A percentile compares a stretch with the other conserved stretches of the same genome.
phyloP scores from a whole-genome alignment of 1,140 invertebrate species.

The Cydia pomonella region DNA sequence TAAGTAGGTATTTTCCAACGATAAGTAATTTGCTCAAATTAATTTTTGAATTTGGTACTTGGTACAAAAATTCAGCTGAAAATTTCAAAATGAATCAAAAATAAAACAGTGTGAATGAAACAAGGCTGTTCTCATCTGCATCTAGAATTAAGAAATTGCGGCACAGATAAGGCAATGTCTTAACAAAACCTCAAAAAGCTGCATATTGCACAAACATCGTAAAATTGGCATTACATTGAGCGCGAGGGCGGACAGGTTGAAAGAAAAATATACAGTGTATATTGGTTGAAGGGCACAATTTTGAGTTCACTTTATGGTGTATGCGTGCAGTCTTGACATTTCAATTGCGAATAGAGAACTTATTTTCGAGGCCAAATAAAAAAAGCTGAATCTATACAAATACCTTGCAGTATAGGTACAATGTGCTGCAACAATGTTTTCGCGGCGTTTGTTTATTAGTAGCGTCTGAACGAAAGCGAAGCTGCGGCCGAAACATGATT shows the following conservation, averaged over 20 bases:
- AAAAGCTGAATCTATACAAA: too few relatives aligned
- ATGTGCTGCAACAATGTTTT: too few relatives aligned
- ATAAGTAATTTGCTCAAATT: too few relatives aligned
- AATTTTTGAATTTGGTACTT: too few relatives aligned
- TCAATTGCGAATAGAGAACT: background rate
- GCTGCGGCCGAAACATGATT: too few relatives aligned
- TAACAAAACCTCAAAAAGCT: background rate
- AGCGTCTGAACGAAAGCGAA: too few relatives aligned
- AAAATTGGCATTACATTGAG: background rate
- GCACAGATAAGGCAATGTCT: background rate
- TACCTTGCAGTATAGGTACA: too few relatives aligned
- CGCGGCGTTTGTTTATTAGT: too few relatives aligned
- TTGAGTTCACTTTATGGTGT: background rate
- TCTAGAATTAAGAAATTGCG: background rate
- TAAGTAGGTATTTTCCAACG: too few relatives aligned
- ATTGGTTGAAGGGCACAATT: background rate
- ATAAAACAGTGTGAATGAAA: too few relatives aligned
- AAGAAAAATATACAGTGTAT: constrained; percentile 1
- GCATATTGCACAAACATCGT: background rate
- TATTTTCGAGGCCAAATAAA: background rate
- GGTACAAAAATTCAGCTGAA: too few relatives aligned
- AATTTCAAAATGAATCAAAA: too few relatives aligned
- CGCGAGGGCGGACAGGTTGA: background rate
- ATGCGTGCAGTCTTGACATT: background rate
- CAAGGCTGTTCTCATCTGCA: background rate